Base-by-base conservation (phyloP, 2,113 vertebrate species). In the Alaudala cheleensis region DNA sequence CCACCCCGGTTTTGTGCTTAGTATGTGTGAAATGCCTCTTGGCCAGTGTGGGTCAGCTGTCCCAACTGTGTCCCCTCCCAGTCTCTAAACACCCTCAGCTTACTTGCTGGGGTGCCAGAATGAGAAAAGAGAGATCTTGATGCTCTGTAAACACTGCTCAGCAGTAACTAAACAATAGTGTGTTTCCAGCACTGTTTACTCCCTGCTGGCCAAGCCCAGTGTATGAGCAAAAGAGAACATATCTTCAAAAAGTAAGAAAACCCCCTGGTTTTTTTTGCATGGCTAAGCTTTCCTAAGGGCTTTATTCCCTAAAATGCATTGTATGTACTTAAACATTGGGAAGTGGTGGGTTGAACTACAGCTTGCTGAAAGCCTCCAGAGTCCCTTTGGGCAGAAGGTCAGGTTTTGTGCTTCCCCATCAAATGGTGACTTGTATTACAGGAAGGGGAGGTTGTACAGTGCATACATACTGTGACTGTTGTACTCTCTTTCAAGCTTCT, bases 391-490 rank as follows among this genome's bases (percentile, higher is more conserved):
- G 31, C 33, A 40, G 54, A 34, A 51, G 45, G 29, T 81, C 49
- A 44, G 49, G 29, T 62, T 78, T 64, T 92, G 44, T 81, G 29
- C 56, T 92, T 77, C 45, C 39, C 37, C 3, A 0, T 42, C 24
- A 61, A 73, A 60, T 45, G 31, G 9, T 23, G 56, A n/a, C 42
- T 76, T 86, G 28, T 51, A 29, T 34, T 78, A 66, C 20, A 58
- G 34, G 47, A 95, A 73, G 45, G 54, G 71, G 71, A 90, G 67
- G 51, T 81, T 92, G n/a, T 90, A 42, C 69, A 56, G 61, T 74
- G 74, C 67, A 14, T 83, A 71, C 67, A 11, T 94, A 40, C 26
- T 95, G 40, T 92, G n/a, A 86, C 80, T 96, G 25, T 88, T 96
- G 53, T 51, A 50, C 37, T 90, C 34, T 88, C 82, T 85, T 56